Conservation (phyloP, 2,113 vertebrate genomes). For the Strix aluco region DNA sequence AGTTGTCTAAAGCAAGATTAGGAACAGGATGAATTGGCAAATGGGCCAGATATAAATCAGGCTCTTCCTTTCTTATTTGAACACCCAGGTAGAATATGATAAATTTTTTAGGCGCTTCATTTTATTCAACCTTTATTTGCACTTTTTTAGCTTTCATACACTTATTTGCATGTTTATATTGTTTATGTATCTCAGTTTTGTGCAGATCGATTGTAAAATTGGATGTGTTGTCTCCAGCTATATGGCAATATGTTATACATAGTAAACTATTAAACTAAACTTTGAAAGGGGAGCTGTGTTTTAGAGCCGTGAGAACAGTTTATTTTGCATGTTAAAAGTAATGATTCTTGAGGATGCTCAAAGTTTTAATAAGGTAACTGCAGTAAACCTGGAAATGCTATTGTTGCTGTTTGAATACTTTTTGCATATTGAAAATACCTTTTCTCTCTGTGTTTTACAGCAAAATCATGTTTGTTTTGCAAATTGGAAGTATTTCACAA, state of each 20-base stretch:
- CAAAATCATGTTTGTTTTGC: constrained; percentile 99
- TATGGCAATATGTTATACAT: background rate
- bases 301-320: background rate
- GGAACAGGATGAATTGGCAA: background rate
- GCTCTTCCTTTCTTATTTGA: background rate
- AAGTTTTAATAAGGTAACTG: background rate
- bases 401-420: background rate
- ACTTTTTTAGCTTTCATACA: background rate
- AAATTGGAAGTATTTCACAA: constrained; percentile 94
- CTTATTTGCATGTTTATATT: background rate
- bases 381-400: background rate
- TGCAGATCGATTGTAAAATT: background rate
- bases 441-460: constrained; percentile 74
- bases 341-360: background rate
- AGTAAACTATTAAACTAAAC: background rate
- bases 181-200: background rate
- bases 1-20: background rate
- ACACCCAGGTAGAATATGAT: background rate
- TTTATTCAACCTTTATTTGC: background rate
- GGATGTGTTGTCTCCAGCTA: background rate
- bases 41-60: background rate
- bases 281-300: background rate
- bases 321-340: background rate
- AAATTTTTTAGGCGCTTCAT: background rate
- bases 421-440: background rate